Evolutionary conservation across 2,113 vertebrate genomes (phyloP), one percentile per base, ranked within the genome.

Genomic region (Motacilla tschutschensis): DNA sequence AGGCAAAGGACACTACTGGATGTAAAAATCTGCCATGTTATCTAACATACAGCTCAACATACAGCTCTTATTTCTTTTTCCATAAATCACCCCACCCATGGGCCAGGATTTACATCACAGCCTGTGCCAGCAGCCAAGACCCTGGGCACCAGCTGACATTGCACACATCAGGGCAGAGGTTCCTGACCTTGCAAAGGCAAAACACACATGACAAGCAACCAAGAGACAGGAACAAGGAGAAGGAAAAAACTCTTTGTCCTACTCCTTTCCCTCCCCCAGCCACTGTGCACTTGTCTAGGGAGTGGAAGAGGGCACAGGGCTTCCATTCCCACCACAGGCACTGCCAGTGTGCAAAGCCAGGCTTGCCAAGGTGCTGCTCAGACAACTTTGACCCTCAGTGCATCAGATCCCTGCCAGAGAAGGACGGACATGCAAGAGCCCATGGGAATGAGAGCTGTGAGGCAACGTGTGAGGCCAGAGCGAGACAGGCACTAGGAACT

Each of bases 381-480:
- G 33, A 40, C 17, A 41, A 24, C 35, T 69, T 79, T 43, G 81
- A 73, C 21, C 38, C 59, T 51, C 48, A 7, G 14, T 47, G 51
- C 41, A n/a, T 9, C 21, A 84, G 17, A 12, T 47, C 53, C 38
- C 67, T 33, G 40, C 14, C 44, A 65, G 55, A 35, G 29, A 69
- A 36, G 20, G 43, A 63, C 7, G 10, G 47, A 70, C 8, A 7
- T 8, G 9, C 25, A 73, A 35, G 22, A 85, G 28, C 24, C 21
- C 38, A 44, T 8, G 16, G 31, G 19, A 79, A 73, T 0, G 1
- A 36, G 26, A 54, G 7, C 31, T 48, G 36, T 31, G 46, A 72
- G 58, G 71, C n/a, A 86, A 25, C 0, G 0, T 0, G 0, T 22
- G 22, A 84, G 55, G 51, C 71, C 5, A 3, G n/a, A 62, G 43